Evolutionary conservation across 2,888 invertebrate species (phyloP).

Genomic region (Chloromyia formosa): DNA sequence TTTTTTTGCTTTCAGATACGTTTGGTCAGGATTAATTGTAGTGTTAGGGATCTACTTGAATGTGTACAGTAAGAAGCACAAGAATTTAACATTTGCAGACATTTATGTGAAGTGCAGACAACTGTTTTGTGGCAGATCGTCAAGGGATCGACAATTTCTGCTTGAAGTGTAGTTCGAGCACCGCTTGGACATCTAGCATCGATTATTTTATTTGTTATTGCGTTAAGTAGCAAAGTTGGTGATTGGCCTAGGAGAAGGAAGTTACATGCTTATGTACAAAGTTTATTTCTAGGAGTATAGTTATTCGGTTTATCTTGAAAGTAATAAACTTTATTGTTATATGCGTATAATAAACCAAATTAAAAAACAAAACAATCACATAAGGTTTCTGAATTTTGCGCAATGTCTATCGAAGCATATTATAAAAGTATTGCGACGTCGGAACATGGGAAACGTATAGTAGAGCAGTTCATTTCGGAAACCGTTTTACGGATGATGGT

Average conservation of each 20-base stretch:
- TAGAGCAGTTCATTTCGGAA: too few species aligned
- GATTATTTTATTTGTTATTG: too few species aligned
- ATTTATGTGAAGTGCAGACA: constrained; percentile 37
- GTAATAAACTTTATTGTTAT: too few species aligned
- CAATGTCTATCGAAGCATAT: too few species aligned
- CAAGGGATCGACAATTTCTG: constrained; percentile 34
- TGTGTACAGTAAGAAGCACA: constrained; percentile 79
- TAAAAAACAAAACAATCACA: too few species aligned
- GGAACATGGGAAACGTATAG: too few species aligned
- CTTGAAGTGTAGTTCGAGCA: constrained; percentile 41
- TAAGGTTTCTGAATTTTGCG: too few species aligned
- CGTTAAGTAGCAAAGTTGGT: too few species aligned
- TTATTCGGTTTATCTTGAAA: not conserved
- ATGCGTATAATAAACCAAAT: too few species aligned
- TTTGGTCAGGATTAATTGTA: constrained; percentile 90
- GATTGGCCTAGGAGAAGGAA: not conserved
- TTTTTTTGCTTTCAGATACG: constrained; percentile 72
- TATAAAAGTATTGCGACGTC: too few species aligned
- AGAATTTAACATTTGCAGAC: constrained; percentile 61
- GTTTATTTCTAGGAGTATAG: not conserved
- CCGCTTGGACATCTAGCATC: too few species aligned
- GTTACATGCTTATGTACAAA: not conserved
- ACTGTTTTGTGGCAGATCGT: not conserved
- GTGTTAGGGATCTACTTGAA: constrained; percentile 93
- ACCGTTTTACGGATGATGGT: too few species aligned